phyloP scores from a whole-genome alignment of 2,888 invertebrate species.

The Eilema sororculum region DNA sequence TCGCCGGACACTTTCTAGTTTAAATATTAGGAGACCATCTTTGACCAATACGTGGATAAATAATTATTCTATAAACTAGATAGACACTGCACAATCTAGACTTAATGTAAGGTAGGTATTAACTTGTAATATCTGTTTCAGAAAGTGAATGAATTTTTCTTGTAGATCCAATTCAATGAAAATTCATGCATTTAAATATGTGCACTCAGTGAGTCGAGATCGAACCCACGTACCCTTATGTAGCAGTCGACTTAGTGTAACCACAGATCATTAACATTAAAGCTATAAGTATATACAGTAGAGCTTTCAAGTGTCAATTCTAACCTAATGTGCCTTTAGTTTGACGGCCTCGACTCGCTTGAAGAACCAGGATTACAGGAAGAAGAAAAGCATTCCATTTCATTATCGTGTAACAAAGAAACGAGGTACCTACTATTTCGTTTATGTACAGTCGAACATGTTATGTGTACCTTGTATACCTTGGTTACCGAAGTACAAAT shows the following conservation, averaged over 20 bases:
- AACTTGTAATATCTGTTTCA: no score
- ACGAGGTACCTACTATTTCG: neutral
- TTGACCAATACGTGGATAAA: no score
- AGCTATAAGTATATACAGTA: no score
- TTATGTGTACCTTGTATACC: neutral
- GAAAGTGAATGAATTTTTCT: neutral
- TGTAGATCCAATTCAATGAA: neutral
- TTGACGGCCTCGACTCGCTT: neutral
- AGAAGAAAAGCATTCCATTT: neutral
- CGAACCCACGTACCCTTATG: neutral
- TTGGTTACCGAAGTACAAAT: slow-evolving; percentile 10
- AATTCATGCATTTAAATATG: neutral
- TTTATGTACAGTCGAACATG: neutral
- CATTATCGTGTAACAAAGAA: neutral
- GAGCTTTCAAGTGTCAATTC: no score
- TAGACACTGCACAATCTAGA: no score
- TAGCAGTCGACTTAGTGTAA: no score
- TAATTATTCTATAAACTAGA: no score
- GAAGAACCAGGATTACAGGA: neutral
- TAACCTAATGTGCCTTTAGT: no score
- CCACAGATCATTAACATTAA: no score
- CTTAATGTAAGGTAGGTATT: no score
- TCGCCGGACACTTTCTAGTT: neutral
- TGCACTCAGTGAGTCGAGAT: neutral
- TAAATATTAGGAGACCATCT: neutral